A percentile compares a stretch with the other conserved stretches of the same genome.
Evolutionary conservation across 2,113 vertebrate genomes (phyloP).

Genomic region (Lepisosteus oculatus): DNA sequence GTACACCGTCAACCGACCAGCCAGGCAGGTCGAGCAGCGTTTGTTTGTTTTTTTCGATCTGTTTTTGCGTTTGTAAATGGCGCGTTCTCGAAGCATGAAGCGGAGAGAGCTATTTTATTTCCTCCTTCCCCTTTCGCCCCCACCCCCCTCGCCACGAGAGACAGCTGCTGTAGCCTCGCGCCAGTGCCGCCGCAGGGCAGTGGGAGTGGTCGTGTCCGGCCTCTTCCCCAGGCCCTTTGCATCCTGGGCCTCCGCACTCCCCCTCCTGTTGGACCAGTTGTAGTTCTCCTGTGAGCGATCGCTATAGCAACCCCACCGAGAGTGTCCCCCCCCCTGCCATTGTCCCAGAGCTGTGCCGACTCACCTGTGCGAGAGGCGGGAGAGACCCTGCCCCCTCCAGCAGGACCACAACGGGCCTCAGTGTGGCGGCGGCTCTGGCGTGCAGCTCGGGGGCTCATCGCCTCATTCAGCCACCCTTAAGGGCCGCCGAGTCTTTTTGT

Average conservation of each 20-base stretch:
- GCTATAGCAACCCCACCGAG: neutral
- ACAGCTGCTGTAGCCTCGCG: neutral
- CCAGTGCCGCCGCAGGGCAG: neutral
- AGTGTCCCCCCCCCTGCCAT: neutral
- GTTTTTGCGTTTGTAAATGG: no score
- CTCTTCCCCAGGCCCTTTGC: no score
- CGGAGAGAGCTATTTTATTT: no score
- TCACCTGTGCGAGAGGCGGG: conserved; percentile 41
- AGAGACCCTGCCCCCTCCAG: no score
- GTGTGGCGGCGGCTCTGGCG: no score
- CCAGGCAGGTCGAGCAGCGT: neutral
- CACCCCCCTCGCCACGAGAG: neutral
- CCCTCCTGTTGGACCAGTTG: neutral
- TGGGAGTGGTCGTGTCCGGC: no score
- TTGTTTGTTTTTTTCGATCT: no score
- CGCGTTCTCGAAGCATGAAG: no score
- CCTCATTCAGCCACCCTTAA: no score
- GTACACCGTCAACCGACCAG: neutral
- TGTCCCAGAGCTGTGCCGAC: conserved; percentile 43
- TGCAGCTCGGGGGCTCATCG: no score
- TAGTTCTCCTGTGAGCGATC: neutral
- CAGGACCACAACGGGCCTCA: no score
- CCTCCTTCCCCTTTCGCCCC: neutral
- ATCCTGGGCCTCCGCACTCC: neutral
- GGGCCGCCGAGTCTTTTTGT: no score